phyloP scores from a whole-genome alignment of 2,888 invertebrate species.

The Catonia carolina region DNA sequence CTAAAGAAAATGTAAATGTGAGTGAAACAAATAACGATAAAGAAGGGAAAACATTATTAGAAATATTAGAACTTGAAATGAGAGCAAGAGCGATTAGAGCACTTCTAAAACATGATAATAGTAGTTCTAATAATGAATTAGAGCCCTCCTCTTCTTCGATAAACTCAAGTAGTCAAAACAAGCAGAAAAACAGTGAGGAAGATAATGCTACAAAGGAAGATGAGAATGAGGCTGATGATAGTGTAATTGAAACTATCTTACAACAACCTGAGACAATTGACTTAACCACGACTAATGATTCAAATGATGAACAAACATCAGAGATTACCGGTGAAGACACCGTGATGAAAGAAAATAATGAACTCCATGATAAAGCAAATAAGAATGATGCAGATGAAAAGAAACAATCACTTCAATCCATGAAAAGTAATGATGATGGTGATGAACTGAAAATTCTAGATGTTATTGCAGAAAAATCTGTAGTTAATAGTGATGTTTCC shows the following conservation, averaged over 20 bases:
- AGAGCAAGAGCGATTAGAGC: conserved; percentile 52
- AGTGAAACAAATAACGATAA: conserved; percentile 32
- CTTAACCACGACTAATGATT: no score
- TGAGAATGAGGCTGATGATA: neutral
- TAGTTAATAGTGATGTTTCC: neutral
- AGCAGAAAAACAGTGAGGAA: neutral
- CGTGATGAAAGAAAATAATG: no score
- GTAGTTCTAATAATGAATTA: conserved; percentile 6
- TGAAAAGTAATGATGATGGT: conserved; percentile 10
- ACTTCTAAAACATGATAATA: conserved; percentile 37
- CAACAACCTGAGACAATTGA: no score
- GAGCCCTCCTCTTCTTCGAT: no score
- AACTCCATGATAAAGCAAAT: neutral
- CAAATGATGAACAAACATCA: no score
- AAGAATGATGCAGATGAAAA: neutral
- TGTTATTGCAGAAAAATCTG: neutral
- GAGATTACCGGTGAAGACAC: no score
- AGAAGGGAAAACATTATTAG: conserved; percentile 46
- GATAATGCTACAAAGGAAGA: neutral
- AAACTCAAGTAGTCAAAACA: no score
- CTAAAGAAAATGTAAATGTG: no score
- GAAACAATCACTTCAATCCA: neutral
- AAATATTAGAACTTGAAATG: conserved; percentile 53
- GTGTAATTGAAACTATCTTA: neutral
- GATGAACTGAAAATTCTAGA: no score